These are phyloP conservation scores for Blera fallax DNA, from an alignment of 2,888 invertebrate species.

Conservation along the genomic window DNA sequence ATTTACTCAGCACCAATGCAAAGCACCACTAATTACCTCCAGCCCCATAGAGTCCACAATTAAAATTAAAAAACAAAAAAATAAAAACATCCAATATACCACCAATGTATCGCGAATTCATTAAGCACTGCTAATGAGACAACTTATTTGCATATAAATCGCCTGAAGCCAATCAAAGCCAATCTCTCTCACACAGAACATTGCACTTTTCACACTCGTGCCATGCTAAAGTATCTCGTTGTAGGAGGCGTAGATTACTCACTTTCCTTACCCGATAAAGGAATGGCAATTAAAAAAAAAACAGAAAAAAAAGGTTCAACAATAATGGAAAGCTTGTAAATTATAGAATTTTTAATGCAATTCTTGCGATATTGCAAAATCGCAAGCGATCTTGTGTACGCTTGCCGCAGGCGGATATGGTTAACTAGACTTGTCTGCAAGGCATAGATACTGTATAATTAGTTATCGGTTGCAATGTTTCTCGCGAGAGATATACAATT, in stretches of 20 bases:
- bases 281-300: slow-evolving; percentile 35
- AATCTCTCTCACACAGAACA: slow-evolving; percentile 11
- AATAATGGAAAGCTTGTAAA: slow-evolving; percentile 2
- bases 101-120: slow-evolving; percentile 13
- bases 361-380: slow-evolving; percentile 27
- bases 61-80: neutral
- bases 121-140: slow-evolving; percentile 47
- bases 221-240: slow-evolving; percentile 6
- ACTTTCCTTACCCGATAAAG: slow-evolving; percentile 28
- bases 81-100: neutral
- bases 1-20: no score
- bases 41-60: neutral
- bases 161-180: slow-evolving; percentile 10
- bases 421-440: slow-evolving; percentile 35
- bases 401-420: slow-evolving; percentile 39
- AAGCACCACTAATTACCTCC: no score
- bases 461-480: neutral
- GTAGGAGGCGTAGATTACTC: slow-evolving; percentile 24
- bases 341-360: slow-evolving; percentile 15
- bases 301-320: neutral
- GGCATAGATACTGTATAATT: slow-evolving; percentile 2
- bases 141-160: slow-evolving; percentile 51
- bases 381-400: no score
- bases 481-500: neutral
- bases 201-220: slow-evolving; percentile 50